Evolutionary conservation across 2,797 vertebrate genomes (phyloP), one percentile per base, ranked within the genome.

Genomic region (Babyrousa celebensis): DNA sequence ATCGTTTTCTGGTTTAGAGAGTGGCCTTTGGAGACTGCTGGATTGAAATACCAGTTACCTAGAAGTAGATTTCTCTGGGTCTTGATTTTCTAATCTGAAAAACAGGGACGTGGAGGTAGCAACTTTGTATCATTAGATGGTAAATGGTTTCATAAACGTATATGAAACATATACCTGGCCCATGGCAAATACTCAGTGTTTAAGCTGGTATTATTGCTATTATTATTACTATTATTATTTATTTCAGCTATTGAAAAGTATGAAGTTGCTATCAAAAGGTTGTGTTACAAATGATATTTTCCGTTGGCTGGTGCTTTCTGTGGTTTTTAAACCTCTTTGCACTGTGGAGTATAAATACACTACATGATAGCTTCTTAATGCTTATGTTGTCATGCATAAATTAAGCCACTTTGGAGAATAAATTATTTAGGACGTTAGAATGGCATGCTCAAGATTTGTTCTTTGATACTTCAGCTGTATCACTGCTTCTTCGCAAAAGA

Each of bases 371-470:
- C 43, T 84, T 83, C 75, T 89, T 70, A n/a, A 68, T 62, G 52
- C 20, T 80, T 78, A 9, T 56, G 52, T 78, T 78, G 70, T 92
- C 63, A 85, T 94, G 58, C 62, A 68, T 84, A 74, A 74, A 86
- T 32, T 54, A 92, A 89, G 65, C 52, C 80, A 23, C 52, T 94
- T 67, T 92, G 65, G 40, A 88, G 77, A 91, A 56, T 67, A 91
- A 91, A 94, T 94, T 65, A 71, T 36, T 60, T 87, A 62, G 23
- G 18, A 71, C 2, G 71, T 78, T 79, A 48, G 29, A 93, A 58
- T 32, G 36, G 65, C 52, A 58, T 29, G 6, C 40, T 74, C 56
- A 56, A 58, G 65, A 7, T 95, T 90, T 72, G 29, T 29, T 84
- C 75, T 89, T 89, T 62, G 54, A 63, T 78, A 68, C 54, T 89